A percentile compares a stretch with the other conserved stretches of the same genome.
Conservation (phyloP, 1,140 invertebrate genomes). For the Hypsibius dujardini region DNA sequence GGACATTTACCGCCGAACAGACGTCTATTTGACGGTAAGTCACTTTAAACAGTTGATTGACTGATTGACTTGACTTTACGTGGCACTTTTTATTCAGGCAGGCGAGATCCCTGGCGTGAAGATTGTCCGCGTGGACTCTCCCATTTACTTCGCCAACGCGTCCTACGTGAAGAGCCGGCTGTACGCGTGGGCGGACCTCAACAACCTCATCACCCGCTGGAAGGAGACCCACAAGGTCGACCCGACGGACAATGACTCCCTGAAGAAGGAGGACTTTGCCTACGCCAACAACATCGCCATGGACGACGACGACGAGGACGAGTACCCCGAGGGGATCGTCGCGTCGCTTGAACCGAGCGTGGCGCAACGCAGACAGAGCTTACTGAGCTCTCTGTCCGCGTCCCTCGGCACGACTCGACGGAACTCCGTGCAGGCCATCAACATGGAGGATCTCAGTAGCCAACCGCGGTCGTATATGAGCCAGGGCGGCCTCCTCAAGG, state of each 20-base stretch:
- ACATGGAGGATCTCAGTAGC: background rate
- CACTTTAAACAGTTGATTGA: background rate
- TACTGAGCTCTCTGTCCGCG: background rate
- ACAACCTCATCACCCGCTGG: background rate
- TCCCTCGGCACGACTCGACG: background rate
- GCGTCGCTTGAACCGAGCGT: background rate
- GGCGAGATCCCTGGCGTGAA: background rate
- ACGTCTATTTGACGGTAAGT: constrained; percentile 3
- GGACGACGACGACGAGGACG: background rate
- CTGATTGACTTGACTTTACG: background rate
- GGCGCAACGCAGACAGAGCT: background rate
- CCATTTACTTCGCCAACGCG: constrained; percentile 13
- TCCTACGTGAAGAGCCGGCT: background rate
- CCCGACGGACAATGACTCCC: background rate
- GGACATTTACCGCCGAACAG: constrained; percentile 13
- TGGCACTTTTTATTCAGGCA: background rate
- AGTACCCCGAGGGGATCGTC: too few relatives aligned
- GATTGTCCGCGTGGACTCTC: constrained; percentile 13
- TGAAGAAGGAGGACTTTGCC: background rate
- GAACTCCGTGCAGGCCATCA: background rate
- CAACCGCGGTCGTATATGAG: background rate
- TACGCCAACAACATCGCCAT: background rate
- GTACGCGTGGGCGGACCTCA: constrained; percentile 13
- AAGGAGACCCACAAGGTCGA: background rate
- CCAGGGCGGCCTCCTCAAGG: background rate